phyloP scores from a whole-genome alignment of 2,797 vertebrate species.

The Fistularia commersonii region DNA sequence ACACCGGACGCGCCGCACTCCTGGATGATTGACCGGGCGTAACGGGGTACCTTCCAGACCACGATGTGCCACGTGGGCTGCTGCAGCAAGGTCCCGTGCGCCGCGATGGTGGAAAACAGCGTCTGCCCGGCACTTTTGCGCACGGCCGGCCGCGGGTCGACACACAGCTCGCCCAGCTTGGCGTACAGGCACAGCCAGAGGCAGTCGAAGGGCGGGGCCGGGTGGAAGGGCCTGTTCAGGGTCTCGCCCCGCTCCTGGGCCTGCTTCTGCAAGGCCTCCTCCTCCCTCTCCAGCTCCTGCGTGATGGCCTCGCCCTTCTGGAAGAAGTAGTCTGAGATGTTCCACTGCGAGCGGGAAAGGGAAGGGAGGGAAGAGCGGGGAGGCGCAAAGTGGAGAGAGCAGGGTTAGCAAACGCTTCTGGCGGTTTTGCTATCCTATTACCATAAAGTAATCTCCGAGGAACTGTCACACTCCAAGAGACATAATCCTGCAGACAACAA shows the following conservation, averaged over 20 bases:
- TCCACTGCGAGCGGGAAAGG: conserved; percentile 82
- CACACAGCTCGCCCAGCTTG: conserved; percentile 93
- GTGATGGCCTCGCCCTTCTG: conserved; percentile 95
- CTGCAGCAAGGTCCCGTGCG: conserved; percentile 93
- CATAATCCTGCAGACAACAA: conserved; percentile 39
- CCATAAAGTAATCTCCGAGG: conserved; percentile 49
- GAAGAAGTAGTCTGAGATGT: conserved; percentile 99
- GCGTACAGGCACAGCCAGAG: conserved; percentile 96
- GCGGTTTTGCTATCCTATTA: conserved; percentile 40
- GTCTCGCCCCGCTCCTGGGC: conserved; percentile 88
- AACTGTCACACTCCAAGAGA: conserved; percentile 34
- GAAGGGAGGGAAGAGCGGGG: neutral
- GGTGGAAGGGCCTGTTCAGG: conserved; percentile 92
- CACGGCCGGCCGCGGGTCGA: conserved; percentile 94
- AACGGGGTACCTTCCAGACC: conserved; percentile 90
- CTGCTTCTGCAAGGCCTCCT: conserved; percentile 86
- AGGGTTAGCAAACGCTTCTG: conserved; percentile 31
- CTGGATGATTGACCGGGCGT: neutral
- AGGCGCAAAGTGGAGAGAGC: conserved; percentile 11
- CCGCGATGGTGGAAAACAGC: conserved; percentile 93
- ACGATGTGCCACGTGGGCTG: conserved; percentile 96
- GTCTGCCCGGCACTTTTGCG: conserved; percentile 97
- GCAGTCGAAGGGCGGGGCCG: conserved; percentile 95
- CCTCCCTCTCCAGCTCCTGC: conserved; percentile 89
- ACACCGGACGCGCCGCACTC: neutral